Evolutionary conservation across 1,140 invertebrate species (phyloP), one percentile per base, ranked within the genome.

Genomic region (Hycleus phaleratus): DNA sequence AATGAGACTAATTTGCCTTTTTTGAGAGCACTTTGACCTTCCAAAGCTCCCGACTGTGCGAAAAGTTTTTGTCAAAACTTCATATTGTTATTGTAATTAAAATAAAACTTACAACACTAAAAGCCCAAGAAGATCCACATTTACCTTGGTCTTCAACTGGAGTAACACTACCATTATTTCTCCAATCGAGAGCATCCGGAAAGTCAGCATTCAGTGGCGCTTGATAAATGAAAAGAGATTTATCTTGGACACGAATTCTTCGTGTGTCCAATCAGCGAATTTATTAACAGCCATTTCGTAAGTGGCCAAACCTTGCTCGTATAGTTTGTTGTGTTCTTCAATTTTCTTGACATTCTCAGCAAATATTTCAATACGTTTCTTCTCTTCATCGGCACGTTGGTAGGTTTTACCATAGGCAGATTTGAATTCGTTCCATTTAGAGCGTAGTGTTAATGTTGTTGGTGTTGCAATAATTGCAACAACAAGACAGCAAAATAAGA

Each of bases 61-160:
- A 32, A 32, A 32, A 7, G 7, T 32, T 32, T 32, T 4, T 32
- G 0, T 4, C 3, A 32, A 32, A 32, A 5, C 3, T 5, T 18
- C 18, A 18, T 18, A 18, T 18, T 18, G 32, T 32, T 32, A 1
- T 0, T 7, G 32, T 5, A 5, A 5, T 7, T 5, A 32, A 32
- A 5, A 32, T 32, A 32, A 46, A 4, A 53, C 52, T 55, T 46
- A 55, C 52, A 2, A 32, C 39, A n/a, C 42, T 40, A 10, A 55
- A 55, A 0, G 52, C 52, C 52, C 52, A 55, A 25, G 42, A 55
- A 39, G 52, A 46, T 24, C 52, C 52, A 32, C 52, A 55, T 8
- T 26, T 38, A 24, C 44, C 24, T 39, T 55, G 52, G 5, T 55
- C 39, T 47, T 48, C 46, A 0, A 55, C 52, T 3, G 43, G 44